phyloP scores from a whole-genome alignment of 2,888 invertebrate species.

The Pecten maximus region DNA sequence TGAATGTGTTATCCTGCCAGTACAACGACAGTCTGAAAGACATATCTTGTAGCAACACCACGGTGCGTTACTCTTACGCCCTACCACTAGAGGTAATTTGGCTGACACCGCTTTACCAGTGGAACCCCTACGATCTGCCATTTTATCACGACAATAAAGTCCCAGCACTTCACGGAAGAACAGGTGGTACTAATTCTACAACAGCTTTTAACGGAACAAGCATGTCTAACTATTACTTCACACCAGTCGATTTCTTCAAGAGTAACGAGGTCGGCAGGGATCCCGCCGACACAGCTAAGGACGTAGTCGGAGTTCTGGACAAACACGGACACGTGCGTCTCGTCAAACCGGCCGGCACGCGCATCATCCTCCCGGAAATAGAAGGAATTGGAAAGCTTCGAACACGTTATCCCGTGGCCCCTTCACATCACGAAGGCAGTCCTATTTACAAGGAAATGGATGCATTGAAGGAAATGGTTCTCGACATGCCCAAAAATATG shows the following conservation, averaged over 20 bases:
- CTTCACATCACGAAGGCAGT: slow-evolving; percentile 70
- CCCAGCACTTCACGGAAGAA: slow-evolving; percentile 49
- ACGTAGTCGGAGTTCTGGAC: slow-evolving; percentile 56
- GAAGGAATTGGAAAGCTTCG: slow-evolving; percentile 70
- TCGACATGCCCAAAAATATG: slow-evolving; percentile 56
- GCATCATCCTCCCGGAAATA: slow-evolving; percentile 66
- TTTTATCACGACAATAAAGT: background rate
- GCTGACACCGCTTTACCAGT: slow-evolving; percentile 70
- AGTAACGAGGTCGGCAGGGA: slow-evolving; percentile 62
- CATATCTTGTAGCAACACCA: slow-evolving; percentile 50
- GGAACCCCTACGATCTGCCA: slow-evolving; percentile 71
- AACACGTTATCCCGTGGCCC: slow-evolving; percentile 72
- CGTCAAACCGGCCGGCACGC: slow-evolving; percentile 63
- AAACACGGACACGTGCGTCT: slow-evolving; percentile 51
- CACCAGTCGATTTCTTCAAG: slow-evolving; percentile 65
- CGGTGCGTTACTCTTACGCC: slow-evolving; percentile 66
- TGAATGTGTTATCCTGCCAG: slow-evolving; percentile 53
- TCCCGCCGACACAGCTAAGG: slow-evolving; percentile 64
- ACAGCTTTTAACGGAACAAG: slow-evolving; percentile 66
- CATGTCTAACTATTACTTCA: slow-evolving; percentile 58
- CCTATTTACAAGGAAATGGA: slow-evolving; percentile 71
- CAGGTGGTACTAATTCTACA: slow-evolving; percentile 56
- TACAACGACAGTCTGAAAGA: slow-evolving; percentile 46
- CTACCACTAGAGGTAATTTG: slow-evolving; percentile 76
- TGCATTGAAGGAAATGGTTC: slow-evolving; percentile 62